phyloP scores from a whole-genome alignment of 2,888 invertebrate species.

The Nebria salina region DNA sequence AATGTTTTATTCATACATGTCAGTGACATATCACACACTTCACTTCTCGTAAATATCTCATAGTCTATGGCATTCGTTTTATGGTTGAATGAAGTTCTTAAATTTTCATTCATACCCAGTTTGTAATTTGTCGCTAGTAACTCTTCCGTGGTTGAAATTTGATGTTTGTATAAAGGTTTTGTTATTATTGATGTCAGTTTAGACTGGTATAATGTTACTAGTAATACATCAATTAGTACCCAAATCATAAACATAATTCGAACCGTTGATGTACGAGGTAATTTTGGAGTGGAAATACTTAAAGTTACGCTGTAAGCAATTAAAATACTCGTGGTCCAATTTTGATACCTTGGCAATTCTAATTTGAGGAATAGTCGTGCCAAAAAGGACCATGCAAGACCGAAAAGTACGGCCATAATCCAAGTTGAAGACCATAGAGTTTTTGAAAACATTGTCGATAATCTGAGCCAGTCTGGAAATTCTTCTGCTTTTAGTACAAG shows the following conservation, averaged over 20 bases:
- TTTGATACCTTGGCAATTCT: neutral
- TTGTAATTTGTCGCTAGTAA: slow-evolving; percentile 15
- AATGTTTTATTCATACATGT: slow-evolving; percentile 20
- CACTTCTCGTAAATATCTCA: slow-evolving; percentile 3
- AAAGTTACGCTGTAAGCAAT: neutral
- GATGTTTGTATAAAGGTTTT: slow-evolving; percentile 18
- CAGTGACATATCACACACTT: slow-evolving; percentile 15
- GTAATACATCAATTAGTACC: neutral
- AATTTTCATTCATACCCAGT: slow-evolving; percentile 14
- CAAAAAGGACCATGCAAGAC: neutral
- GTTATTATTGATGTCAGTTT: slow-evolving; percentile 9
- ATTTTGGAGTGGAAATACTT: neutral
- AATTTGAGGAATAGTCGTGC: neutral
- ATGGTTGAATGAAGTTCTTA: neutral
- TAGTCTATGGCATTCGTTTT: neutral
- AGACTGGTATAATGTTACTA: slow-evolving; percentile 10
- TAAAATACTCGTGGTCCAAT: slow-evolving; percentile 4
- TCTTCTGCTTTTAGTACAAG: slow-evolving; percentile 15
- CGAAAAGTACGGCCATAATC: neutral
- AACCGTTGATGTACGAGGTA: slow-evolving; percentile 5
- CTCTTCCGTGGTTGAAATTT: slow-evolving; percentile 25
- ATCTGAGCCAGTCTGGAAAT: slow-evolving; percentile 21
- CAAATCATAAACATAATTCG: slow-evolving; percentile 12
- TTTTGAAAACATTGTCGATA: slow-evolving; percentile 12
- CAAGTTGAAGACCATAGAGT: neutral